Percentiles rank a stretch among this genome's conserved stretches.
phyloP scores from a whole-genome alignment of 64 coral and sea anemone genomes.

The Pocillopora verrucosa region DNA sequence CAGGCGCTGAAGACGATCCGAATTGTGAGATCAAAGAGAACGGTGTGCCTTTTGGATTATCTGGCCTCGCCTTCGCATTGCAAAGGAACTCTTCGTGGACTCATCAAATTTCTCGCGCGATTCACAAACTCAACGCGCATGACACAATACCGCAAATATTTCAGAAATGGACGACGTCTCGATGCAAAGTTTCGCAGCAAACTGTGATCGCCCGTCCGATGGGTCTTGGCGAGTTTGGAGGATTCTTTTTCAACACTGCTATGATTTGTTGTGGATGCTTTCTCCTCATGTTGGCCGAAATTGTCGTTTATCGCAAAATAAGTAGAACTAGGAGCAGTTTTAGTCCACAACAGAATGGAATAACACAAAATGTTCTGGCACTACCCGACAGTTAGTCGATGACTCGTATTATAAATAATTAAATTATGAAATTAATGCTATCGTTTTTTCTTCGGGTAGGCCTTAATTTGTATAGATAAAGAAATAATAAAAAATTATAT shows the following conservation, averaged over 20 bases:
- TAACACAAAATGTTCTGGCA: background rate
- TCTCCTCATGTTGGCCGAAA: conserved; percentile 64
- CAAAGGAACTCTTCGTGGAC: conserved; percentile 73
- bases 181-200: conserved; percentile 54
- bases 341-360: conserved; percentile 18
- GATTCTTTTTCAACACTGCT: conserved; percentile 90
- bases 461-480: no score
- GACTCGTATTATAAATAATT: conserved; percentile 20
- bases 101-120: conserved; percentile 58
- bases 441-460: background rate
- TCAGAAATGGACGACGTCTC: conserved; percentile 57
- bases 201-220: conserved; percentile 53
- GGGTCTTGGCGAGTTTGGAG: conserved; percentile 80
- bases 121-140: conserved; percentile 56
- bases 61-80: conserved; percentile 64
- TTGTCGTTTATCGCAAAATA: conserved; percentile 72
- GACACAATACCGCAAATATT: conserved; percentile 64
- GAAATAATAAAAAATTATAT: no score
- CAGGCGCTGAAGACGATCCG: conserved; percentile 52
- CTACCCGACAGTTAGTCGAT: conserved; percentile 1
- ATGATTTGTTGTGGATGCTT: conserved; percentile 77
- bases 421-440: background rate
- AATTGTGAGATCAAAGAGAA: conserved; percentile 68
- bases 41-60: conserved; percentile 40
- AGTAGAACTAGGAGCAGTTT: conserved; percentile 52